phyloP scores from a whole-genome alignment of 2,888 invertebrate genomes.

The Aleiodes alternator region DNA sequence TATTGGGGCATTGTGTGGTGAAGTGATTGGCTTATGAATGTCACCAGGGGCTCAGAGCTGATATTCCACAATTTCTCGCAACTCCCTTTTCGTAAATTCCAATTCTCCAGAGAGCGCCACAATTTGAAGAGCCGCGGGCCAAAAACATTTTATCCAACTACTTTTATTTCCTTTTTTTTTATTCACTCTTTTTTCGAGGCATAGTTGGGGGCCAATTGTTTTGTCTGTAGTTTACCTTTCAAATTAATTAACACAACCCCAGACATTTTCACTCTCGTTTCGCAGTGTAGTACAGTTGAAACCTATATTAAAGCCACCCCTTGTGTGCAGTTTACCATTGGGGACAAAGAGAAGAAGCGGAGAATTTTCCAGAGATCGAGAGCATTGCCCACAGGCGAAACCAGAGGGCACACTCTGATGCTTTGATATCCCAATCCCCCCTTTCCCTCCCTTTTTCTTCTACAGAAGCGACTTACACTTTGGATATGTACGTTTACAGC shows the following conservation, averaged over 20 bases:
- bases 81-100: constrained; percentile 21
- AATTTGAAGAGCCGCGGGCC: constrained; percentile 35
- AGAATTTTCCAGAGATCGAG: background rate
- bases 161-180: background rate
- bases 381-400: constrained; percentile 9
- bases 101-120: constrained; percentile 37
- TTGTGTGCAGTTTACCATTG: constrained; percentile 20
- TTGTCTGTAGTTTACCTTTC: constrained; percentile 52
- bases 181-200: background rate
- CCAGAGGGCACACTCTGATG: constrained; percentile 26
- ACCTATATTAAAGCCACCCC: constrained; percentile 35
- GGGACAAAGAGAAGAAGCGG: background rate
- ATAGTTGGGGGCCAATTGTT: constrained; percentile 45
- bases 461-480: constrained; percentile 1
- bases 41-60: constrained; percentile 39
- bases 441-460: background rate
- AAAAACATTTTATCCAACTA: constrained; percentile 3
- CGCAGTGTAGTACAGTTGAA: constrained; percentile 10
- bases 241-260: constrained; percentile 50
- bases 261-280: constrained; percentile 6
- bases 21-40: constrained; percentile 53
- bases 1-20: constrained; percentile 46
- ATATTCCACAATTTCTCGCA: constrained; percentile 38
- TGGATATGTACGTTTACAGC: background rate
- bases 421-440: constrained; percentile 10